Evolutionary conservation across 2,888 invertebrate species (phyloP).

Genomic region (Prenolepis imparis): DNA sequence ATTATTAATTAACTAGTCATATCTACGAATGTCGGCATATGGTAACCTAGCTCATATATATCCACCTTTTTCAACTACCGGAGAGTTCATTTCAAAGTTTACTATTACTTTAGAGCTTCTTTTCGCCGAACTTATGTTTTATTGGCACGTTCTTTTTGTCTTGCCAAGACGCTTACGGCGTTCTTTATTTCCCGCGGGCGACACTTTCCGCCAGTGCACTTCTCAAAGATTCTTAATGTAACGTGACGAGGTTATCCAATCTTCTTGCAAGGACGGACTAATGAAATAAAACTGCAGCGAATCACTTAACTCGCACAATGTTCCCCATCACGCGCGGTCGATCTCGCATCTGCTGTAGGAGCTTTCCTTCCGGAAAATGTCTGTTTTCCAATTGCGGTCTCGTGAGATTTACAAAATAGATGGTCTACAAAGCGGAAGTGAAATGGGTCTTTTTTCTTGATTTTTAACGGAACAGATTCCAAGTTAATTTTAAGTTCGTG

Average conservation of each 20-base stretch:
- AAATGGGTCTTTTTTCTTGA: neutral
- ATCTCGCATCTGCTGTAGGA: constrained; percentile 1
- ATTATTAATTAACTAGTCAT: neutral
- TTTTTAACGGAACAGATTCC: constrained; percentile 6
- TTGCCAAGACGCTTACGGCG: constrained; percentile 37
- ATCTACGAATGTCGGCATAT: neutral
- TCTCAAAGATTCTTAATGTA: constrained; percentile 49
- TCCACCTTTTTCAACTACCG: constrained; percentile 3
- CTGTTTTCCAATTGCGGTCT: constrained; percentile 25
- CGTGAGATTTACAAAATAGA: constrained; percentile 41
- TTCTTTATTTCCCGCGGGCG: constrained; percentile 54
- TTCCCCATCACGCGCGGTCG: neutral
- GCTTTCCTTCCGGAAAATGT: neutral
- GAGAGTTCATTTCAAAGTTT: constrained; percentile 68
- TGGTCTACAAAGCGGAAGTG: neutral
- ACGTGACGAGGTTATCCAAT: constrained; percentile 55
- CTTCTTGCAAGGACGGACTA: constrained; percentile 24
- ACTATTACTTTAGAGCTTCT: constrained; percentile 65
- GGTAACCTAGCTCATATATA: constrained; percentile 16
- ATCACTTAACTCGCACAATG: constrained; percentile 7
- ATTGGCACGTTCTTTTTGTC: constrained; percentile 49
- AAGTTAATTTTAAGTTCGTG: constrained; percentile 37
- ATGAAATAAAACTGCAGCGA: constrained; percentile 29
- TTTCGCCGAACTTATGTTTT: constrained; percentile 73
- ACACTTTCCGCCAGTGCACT: constrained; percentile 4